Percentiles rank a stretch among this genome's conserved stretches.
phyloP scores from a whole-genome alignment of 2,113 vertebrate genomes.

The Sakesphorus luctuosus region DNA sequence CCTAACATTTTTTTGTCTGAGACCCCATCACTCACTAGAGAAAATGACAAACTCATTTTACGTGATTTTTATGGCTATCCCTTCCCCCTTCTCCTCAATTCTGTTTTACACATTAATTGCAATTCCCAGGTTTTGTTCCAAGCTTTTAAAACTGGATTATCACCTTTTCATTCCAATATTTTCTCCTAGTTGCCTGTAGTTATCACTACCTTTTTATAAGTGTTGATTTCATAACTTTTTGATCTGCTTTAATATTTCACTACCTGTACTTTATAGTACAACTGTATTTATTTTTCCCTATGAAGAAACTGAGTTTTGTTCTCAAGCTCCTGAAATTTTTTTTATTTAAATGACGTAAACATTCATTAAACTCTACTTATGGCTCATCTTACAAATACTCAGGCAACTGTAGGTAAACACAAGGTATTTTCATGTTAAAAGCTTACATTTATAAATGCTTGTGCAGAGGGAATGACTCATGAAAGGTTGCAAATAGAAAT shows the following conservation, averaged over 20 bases:
- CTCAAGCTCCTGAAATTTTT: not conserved
- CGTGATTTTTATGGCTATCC: slow-evolving; percentile 33
- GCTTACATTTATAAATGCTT: not conserved
- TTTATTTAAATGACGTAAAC: not conserved
- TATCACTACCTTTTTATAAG: slow-evolving; percentile 1
- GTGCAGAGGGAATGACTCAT: not conserved
- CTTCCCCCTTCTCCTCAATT: slow-evolving; percentile 18
- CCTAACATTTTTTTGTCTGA: slow-evolving; percentile 55
- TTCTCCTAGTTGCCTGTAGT: slow-evolving; percentile 7
- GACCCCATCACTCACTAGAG: slow-evolving; percentile 52
- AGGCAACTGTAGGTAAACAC: not conserved
- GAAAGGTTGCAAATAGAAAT: not conserved
- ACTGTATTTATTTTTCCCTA: slow-evolving; percentile 16
- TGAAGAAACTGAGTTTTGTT: not conserved
- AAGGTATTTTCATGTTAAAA: not conserved
- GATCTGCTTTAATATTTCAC: slow-evolving; percentile 24
- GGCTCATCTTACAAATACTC: not conserved
- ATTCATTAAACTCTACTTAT: not conserved
- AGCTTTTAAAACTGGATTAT: slow-evolving; percentile 52
- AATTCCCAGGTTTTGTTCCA: slow-evolving; percentile 14
- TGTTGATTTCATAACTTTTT: slow-evolving; percentile 48
- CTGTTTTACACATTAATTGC: slow-evolving; percentile 45
- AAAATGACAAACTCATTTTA: slow-evolving; percentile 61
- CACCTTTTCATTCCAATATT: slow-evolving; percentile 42
- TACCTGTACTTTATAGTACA: not conserved